Evolutionary conservation across 2,888 invertebrate species (phyloP), one percentile per base, ranked within the genome.

Genomic region (Lithosia quadra): DNA sequence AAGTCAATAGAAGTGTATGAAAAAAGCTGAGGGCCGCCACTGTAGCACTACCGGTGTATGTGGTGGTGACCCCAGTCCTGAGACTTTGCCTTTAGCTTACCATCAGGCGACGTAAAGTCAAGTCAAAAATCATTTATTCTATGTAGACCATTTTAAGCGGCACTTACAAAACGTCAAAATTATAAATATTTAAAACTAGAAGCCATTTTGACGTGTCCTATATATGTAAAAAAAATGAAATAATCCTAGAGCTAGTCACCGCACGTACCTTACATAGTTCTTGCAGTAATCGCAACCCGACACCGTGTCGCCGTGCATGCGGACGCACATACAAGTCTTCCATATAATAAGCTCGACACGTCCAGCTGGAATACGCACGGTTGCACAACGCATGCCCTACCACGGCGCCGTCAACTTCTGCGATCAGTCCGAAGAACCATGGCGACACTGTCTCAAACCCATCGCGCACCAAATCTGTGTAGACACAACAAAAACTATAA

Each of bases 321-420:
- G 96, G 96, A 56, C 95, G 95, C 59, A 99, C 97, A 91, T 97
- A 98, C 69, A 99, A 88, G 91, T 99, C 99, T 93, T 99, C 99
- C 71, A 99, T 90, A 91, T 97, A 97, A 78, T 98, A 94, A 13
- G 96, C 95, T 89, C 96, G 97, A 11, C 99, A 98, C 80, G 96
- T 94, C 98, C 98, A 98, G 13, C 98, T 98, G 1, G 98, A 98
- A 93, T 98, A 99, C 64, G 96, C 96, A 83, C 96, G 96, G 91
- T 96, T 98, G 91, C 97, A 98, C 24, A 99, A 88, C 33, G 97
- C 96, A 89, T 97, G 98, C 1, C 98, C 98, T 68, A 97, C 94
- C 49, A 97, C 80, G 73, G 33, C 90, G 81, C 69, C 90, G 78
- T 68, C 76, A 58, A 84, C 75, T 89, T 96, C 96, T 61, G 96